A percentile compares a stretch with the other conserved stretches of the same genome.
Conservation (phyloP, 2,797 vertebrate genomes). For the Mastacembelus armatus region DNA sequence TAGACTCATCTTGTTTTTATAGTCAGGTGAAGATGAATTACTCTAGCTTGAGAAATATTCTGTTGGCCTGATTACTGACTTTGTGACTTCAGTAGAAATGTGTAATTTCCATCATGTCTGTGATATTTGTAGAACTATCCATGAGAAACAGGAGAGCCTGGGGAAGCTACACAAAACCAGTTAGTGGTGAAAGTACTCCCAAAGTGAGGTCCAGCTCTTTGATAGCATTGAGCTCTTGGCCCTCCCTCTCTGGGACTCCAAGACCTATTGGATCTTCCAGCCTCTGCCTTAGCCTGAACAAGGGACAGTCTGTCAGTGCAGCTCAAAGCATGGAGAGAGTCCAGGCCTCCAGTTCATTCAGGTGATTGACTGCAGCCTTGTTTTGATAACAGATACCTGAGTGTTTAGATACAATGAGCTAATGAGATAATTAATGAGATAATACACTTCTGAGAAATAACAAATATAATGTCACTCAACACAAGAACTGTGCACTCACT, state of each 20-base stretch:
- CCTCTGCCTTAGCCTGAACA: constrained; percentile 16
- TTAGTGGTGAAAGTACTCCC: constrained; percentile 29
- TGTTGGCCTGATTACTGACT: no score
- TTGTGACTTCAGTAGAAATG: no score
- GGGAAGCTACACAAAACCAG: constrained; percentile 70
- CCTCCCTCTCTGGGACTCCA: constrained; percentile 47
- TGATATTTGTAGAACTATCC: constrained; percentile 71
- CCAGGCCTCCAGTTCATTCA: constrained; percentile 24
- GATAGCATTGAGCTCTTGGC: constrained; percentile 34
- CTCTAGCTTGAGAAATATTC: no score
- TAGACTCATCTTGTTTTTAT: no score
- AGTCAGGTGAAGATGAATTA: no score
- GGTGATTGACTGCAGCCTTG: constrained; percentile 38
- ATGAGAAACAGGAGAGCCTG: constrained; percentile 82
- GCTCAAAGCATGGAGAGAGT: constrained; percentile 9
- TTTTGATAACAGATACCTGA: no score
- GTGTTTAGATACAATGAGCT: background rate
- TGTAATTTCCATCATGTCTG: background rate
- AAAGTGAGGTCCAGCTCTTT: constrained; percentile 30
- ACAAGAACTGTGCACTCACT: no score
- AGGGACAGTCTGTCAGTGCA: background rate
- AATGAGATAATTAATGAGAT: background rate
- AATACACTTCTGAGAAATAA: no score
- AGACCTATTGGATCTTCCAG: constrained; percentile 26
- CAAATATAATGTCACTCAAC: no score